Evolutionary conservation across 2,113 vertebrate species (phyloP).

Genomic region (Leucopsar rothschildi): DNA sequence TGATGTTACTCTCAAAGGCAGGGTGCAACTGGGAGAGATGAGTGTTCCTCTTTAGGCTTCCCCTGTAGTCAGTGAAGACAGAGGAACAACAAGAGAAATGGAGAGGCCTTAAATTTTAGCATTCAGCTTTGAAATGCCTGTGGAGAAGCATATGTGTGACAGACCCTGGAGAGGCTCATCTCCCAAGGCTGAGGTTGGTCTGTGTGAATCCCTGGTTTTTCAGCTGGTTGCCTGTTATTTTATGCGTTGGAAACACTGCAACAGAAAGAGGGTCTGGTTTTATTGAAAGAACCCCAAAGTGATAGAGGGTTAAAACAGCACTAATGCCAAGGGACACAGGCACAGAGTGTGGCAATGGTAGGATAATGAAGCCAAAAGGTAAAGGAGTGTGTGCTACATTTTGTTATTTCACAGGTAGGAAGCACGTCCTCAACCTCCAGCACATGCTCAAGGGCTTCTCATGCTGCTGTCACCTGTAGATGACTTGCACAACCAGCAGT

Average conservation of each 20-base stretch:
- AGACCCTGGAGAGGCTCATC: neutral
- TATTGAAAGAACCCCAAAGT: neutral
- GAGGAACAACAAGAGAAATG: neutral
- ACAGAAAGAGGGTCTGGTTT: neutral
- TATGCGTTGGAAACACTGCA: constrained; percentile 7
- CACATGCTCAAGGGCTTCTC: neutral
- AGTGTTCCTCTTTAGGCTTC: neutral
- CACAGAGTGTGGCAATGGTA: neutral
- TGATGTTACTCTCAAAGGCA: neutral
- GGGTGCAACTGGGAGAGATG: neutral
- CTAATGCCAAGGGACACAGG: neutral
- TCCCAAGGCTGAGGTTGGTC: neutral
- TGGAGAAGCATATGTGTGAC: neutral
- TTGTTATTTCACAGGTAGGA: neutral
- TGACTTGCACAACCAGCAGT: neutral
- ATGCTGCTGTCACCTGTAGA: neutral
- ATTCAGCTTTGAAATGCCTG: neutral
- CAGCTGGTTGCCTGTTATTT: neutral
- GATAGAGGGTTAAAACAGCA: neutral
- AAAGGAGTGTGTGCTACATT: fast-evolving
- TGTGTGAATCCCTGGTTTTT: neutral
- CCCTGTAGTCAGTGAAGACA: neutral
- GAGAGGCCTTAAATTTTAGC: neutral
- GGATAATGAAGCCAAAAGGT: neutral
- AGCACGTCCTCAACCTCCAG: neutral